Evolutionary conservation across 1,140 invertebrate species (phyloP), one percentile per base, ranked within the genome.

Genomic region (Carcinoscorpius rotundicauda): DNA sequence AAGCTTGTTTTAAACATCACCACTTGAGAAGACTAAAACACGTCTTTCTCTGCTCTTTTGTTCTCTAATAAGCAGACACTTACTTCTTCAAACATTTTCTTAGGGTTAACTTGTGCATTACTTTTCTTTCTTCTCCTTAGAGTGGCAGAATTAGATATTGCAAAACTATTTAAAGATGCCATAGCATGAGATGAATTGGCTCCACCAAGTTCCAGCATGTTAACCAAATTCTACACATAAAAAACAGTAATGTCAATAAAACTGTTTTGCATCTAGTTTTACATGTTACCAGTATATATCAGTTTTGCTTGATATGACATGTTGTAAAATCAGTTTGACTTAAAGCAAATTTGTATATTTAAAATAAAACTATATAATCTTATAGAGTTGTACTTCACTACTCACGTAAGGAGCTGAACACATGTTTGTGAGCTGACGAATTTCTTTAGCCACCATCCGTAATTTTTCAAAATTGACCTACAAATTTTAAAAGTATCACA

Each of bases 391-490:
- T 29, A 29, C 29, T 29, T 29, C 8, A 57, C 58, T 5, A 76
- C 76, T 76, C 73, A 79, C 77, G 72, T 79, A 79, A 72, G 90
- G 89, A 11, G 91, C 91, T 64, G 91, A 94, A 75, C 91, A 95
- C 93, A 98, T 97, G 75, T 94, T 93, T 61, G 88, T 93, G 11
- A 98, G 80, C 58, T 89, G 85, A 70, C 95, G 82, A 9, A 99
- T 88, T 82, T 98, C 96, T 77, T 97, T 97, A 5, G 96, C 92
- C 67, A 99, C 93, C 93, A 98, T 98, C 68, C 97, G 81, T 58
- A 99, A 78, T 76, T 99, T 99, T 76, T 99, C 97, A 76, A 99
- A 99, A 79, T 99, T 99, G 51, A 81, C 72, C 68, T 72, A 58
- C 53, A 65, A 51, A 29, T 29, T 29, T 29, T 29, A 2, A 29